Conservation (phyloP, 2,888 invertebrate genomes). For the Tiliacea aurago region DNA sequence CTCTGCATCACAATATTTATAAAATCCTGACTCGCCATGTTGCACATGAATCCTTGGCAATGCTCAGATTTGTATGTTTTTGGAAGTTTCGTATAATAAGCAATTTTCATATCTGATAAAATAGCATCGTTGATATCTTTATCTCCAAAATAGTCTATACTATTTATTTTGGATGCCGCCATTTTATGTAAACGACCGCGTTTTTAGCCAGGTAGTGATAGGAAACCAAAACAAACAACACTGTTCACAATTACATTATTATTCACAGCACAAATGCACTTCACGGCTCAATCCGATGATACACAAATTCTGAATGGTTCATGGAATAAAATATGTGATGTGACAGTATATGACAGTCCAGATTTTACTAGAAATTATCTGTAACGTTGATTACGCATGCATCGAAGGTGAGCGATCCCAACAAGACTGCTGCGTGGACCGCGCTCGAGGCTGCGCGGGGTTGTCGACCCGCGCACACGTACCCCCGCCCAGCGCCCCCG, state of each 20-base stretch:
- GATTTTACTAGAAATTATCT: neutral
- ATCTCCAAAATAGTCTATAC: conserved; percentile 5
- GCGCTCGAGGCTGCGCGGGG: neutral
- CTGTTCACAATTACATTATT: conserved; percentile 7
- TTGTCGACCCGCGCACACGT: neutral
- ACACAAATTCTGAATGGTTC: neutral
- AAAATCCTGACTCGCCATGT: conserved; percentile 29
- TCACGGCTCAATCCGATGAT: neutral
- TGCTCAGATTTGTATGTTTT: neutral
- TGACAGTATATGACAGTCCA: no score
- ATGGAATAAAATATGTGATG: neutral
- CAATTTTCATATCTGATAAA: conserved; percentile 7
- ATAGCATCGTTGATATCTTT: conserved; percentile 7
- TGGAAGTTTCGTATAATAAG: conserved; percentile 27
- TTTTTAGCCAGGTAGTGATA: neutral
- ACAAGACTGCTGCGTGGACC: conserved; percentile 4
- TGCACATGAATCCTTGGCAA: neutral
- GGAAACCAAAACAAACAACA: conserved; percentile 28
- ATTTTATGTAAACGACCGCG: conserved; percentile 24
- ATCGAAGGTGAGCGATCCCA: conserved; percentile 15
- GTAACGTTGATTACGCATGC: neutral
- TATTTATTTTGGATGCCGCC: conserved; percentile 19
- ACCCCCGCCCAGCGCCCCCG: neutral
- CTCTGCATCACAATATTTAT: conserved; percentile 26
- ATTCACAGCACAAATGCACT: conserved; percentile 17